Conservation (phyloP, 2,888 invertebrate genomes). For the Crematogaster levior region DNA sequence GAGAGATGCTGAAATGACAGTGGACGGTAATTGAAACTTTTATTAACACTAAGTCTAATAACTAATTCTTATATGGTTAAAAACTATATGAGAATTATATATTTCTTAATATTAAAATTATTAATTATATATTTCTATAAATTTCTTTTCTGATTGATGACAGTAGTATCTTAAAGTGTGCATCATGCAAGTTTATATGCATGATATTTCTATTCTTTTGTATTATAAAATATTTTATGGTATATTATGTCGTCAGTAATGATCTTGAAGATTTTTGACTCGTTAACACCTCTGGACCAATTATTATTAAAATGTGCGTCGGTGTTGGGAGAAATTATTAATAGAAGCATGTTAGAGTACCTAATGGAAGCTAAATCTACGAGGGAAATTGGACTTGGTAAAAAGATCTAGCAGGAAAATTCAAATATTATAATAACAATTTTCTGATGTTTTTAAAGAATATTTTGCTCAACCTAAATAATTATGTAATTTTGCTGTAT, state of each 20-base stretch:
- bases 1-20: constrained; percentile 87
- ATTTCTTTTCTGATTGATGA: neutral
- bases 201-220: neutral
- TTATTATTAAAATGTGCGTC: constrained; percentile 89
- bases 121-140: constrained; percentile 4
- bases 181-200: neutral
- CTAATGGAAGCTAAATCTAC: constrained; percentile 86
- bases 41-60: neutral
- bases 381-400: constrained; percentile 87
- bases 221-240: neutral
- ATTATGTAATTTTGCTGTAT: neutral
- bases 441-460: neutral
- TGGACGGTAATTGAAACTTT: constrained; percentile 86
- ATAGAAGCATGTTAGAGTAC: constrained; percentile 88
- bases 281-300: constrained; percentile 89
- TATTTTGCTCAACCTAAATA: neutral
- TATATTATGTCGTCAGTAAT: constrained; percentile 85
- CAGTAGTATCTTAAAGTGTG: neutral
- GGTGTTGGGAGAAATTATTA: constrained; percentile 89
- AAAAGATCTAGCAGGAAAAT: constrained; percentile 10
- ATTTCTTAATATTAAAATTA: too few species aligned
- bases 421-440: neutral
- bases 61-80: too few species aligned
- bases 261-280: constrained; percentile 89
- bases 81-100: too few species aligned